Conservation (phyloP, 2,888 invertebrate species). For the Syrphus vitripennis region DNA sequence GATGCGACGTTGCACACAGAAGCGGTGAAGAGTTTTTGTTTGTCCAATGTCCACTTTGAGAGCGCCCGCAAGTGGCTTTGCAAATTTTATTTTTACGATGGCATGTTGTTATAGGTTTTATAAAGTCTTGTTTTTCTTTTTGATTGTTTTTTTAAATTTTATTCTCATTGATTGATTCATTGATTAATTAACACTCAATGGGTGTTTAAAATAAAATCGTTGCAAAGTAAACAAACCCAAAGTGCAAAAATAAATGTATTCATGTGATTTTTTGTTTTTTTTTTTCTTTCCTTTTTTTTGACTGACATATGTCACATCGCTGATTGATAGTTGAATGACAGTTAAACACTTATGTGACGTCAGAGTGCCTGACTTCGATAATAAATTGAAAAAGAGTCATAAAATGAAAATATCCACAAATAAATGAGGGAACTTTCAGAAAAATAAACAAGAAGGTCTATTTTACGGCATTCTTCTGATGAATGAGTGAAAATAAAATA, state of each 20-base stretch:
- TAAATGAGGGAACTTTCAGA: not conserved
- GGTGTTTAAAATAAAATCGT: constrained; percentile 28
- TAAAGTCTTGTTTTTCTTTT: not conserved
- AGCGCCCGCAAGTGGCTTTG: not conserved
- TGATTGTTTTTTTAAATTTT: not conserved
- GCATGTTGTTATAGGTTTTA: constrained; percentile 4
- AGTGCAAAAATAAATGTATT: constrained; percentile 25
- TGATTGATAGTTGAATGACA: constrained; percentile 11
- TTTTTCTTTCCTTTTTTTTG: no score
- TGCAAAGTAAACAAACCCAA: not conserved
- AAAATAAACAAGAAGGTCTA: not conserved
- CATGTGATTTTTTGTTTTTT: no score
- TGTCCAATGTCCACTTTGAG: not conserved
- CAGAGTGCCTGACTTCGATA: not conserved
- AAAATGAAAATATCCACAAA: not conserved
- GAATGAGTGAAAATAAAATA: no score
- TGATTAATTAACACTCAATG: constrained; percentile 57
- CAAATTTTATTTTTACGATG: constrained; percentile 12
- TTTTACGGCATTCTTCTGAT: not conserved
- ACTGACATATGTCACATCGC: not conserved
- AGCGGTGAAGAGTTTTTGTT: not conserved
- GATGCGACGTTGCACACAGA: not conserved
- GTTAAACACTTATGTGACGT: not conserved
- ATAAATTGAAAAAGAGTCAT: not conserved
- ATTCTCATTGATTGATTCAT: constrained; percentile 42